Conservation (phyloP, 2,113 vertebrate genomes). For the Dendropsophus ebraccatus region DNA sequence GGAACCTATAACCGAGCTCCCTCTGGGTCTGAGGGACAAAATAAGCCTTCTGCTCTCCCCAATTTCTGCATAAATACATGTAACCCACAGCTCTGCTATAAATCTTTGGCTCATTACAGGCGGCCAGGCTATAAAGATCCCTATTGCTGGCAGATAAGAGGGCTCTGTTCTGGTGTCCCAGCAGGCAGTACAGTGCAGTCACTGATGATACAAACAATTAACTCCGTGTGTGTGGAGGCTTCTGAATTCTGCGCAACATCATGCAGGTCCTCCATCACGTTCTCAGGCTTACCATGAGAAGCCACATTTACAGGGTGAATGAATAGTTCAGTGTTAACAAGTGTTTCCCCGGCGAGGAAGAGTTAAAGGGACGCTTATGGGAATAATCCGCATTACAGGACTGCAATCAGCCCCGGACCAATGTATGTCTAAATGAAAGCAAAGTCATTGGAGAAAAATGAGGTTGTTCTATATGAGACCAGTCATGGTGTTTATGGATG, state of each 20-base stretch:
- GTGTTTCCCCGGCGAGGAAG: slow-evolving; percentile 15
- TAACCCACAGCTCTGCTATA: slow-evolving; percentile 67
- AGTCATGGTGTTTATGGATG: background rate
- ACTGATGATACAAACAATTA: slow-evolving; percentile 44
- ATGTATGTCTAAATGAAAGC: background rate
- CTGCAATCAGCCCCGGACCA: slow-evolving; percentile 12
- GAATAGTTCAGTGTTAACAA: slow-evolving; percentile 35
- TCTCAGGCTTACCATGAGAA: slow-evolving; percentile 29
- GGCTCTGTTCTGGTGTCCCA: slow-evolving; percentile 42
- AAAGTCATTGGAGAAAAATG: slow-evolving; percentile 15
- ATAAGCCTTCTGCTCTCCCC: slow-evolving; percentile 16
- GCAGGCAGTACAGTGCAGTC: slow-evolving; percentile 12
- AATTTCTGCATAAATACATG: slow-evolving; percentile 66
- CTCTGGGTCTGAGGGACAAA: slow-evolving; percentile 62
- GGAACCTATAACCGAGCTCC: slow-evolving; percentile 59
- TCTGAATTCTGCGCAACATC: background rate
- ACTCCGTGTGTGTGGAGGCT: slow-evolving; percentile 32
- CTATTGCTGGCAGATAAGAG: slow-evolving; percentile 71
- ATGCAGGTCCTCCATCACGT: slow-evolving; percentile 31
- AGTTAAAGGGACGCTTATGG: slow-evolving; percentile 17
- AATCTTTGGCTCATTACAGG: slow-evolving; percentile 62
- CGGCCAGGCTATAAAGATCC: slow-evolving; percentile 68
- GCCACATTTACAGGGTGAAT: slow-evolving; percentile 29
- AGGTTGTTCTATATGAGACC: background rate
- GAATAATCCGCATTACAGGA: slow-evolving; percentile 12